Conservation (phyloP, 2,113 vertebrate genomes). For the Agapornis roseicollis region DNA sequence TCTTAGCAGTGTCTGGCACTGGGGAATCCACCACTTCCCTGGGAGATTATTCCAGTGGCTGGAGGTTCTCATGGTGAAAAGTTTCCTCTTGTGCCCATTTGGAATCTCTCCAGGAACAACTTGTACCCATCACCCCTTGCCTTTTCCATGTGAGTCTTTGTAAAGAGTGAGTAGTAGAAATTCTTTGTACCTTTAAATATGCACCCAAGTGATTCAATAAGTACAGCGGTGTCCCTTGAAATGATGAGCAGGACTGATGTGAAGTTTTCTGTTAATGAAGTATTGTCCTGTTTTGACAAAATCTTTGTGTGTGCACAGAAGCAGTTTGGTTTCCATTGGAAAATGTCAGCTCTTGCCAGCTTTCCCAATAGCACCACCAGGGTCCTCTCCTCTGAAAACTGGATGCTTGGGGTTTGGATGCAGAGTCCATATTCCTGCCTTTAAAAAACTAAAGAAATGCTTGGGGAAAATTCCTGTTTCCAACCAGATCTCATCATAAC, state of each 20-base stretch:
- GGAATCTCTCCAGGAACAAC: background rate
- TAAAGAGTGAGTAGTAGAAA: background rate
- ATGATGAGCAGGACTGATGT: background rate
- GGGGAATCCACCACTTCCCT: background rate
- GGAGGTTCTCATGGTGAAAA: background rate
- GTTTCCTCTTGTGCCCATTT: background rate
- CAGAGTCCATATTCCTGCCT: background rate
- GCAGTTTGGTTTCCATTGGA: background rate
- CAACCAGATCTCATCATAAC: background rate
- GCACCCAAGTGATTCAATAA: background rate
- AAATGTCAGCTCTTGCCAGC: background rate
- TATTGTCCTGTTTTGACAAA: background rate
- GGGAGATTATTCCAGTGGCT: background rate
- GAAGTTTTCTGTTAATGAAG: background rate
- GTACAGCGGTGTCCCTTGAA: background rate
- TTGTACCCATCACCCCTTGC: background rate
- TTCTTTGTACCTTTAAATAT: background rate
- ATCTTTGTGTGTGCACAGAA: background rate
- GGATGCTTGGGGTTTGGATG: background rate
- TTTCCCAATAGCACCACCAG: background rate
- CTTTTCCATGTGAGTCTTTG: background rate
- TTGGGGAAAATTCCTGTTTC: background rate
- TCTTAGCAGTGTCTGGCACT: accelerated
- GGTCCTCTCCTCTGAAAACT: background rate
- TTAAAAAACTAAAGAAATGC: background rate